Conservation (phyloP, 2,888 invertebrate species). For the Epirrhoe alternata region DNA sequence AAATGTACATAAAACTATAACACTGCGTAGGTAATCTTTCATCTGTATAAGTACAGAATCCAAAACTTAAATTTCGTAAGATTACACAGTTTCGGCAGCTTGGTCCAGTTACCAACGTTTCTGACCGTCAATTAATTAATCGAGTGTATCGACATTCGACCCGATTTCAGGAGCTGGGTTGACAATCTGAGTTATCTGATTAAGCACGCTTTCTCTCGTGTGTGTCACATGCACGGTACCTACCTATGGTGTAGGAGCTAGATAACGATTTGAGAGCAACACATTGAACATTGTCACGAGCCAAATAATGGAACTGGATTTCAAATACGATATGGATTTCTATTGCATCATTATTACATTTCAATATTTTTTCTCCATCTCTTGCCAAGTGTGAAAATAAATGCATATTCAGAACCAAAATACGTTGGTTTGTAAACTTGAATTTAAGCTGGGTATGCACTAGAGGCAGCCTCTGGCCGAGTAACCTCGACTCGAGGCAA, state of each 20-base stretch:
- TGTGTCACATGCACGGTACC: conserved; percentile 61
- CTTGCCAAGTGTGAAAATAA: background rate
- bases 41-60: background rate
- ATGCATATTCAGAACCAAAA: background rate
- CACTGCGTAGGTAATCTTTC: background rate
- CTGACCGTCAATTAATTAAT: conserved; percentile 83
- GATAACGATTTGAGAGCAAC: conserved; percentile 8
- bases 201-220: conserved; percentile 83
- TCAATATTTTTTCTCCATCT: background rate
- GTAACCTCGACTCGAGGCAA: too few species aligned
- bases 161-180: conserved; percentile 84
- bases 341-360: background rate
- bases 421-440: background rate
- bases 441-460: too few species aligned
- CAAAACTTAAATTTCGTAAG: conserved; percentile 64
- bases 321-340: background rate
- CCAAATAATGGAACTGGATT: background rate
- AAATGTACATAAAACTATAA: background rate
- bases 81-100: conserved; percentile 67
- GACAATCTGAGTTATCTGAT: conserved; percentile 85
- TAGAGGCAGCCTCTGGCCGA: too few species aligned
- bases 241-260: conserved; percentile 25
- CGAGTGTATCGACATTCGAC: conserved; percentile 84
- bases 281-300: background rate
- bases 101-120: conserved; percentile 78